phyloP scores from a whole-genome alignment of 2,797 vertebrate genomes.

The Epinephelus awoara region DNA sequence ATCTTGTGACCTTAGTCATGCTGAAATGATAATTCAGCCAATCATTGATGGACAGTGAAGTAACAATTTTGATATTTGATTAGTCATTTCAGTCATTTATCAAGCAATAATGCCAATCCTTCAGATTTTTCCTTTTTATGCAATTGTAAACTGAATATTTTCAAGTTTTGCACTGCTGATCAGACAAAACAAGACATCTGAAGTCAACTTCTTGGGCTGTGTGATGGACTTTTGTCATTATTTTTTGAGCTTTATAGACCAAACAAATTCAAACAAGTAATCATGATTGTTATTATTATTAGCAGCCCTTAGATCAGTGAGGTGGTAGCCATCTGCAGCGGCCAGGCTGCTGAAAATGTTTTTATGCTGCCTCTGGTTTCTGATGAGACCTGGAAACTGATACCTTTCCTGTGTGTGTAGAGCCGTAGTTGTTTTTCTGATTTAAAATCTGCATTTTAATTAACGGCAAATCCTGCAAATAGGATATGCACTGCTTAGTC shows the following conservation, averaged over 20 bases:
- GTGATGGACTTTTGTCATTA: neutral
- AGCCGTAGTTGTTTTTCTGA: neutral
- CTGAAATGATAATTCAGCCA: no score
- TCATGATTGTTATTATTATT: neutral
- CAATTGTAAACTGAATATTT: no score
- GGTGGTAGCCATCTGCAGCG: neutral
- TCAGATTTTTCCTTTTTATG: no score
- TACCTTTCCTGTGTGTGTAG: neutral
- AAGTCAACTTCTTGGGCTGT: neutral
- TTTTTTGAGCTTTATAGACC: neutral
- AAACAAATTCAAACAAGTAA: neutral
- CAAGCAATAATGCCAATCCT: no score
- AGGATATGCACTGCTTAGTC: neutral
- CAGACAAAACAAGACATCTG: no score
- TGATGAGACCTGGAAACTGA: neutral
- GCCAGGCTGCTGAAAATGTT: neutral
- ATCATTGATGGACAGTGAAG: no score
- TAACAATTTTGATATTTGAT: no score
- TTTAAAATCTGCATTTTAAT: slow-evolving; percentile 18
- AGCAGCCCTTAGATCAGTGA: neutral
- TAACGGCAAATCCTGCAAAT: neutral
- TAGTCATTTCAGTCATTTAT: no score
- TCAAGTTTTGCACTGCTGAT: no score
- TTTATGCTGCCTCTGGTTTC: neutral
- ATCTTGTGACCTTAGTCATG: no score